A percentile compares a stretch with the other conserved stretches of the same genome.
Conservation (phyloP, 2,888 invertebrate genomes). For the Amblyjoppa fuscipennis region DNA sequence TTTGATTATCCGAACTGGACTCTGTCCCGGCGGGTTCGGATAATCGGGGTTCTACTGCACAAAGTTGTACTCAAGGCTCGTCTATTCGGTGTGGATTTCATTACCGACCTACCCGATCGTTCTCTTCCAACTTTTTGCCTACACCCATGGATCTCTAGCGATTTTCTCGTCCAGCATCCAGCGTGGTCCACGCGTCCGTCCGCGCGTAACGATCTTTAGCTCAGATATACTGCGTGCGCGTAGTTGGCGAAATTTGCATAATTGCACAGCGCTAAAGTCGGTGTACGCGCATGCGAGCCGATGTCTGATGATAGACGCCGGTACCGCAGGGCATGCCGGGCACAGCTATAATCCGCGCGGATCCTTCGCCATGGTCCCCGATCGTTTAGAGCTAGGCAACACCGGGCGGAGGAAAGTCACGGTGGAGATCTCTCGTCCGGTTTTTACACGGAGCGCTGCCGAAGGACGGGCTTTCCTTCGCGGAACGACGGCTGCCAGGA, state of each 20-base stretch:
- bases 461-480: constrained; percentile 4
- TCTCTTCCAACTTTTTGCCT: not conserved
- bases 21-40: too few relatives aligned
- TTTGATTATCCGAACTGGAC: too few relatives aligned
- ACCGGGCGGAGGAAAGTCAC: not conserved
- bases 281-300: not conserved
- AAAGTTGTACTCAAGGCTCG: not conserved
- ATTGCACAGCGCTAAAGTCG: constrained; percentile 44
- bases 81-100: not conserved
- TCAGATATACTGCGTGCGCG: not conserved
- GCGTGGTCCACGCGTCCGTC: not conserved
- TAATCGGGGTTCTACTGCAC: too few relatives aligned
- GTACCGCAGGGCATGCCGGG: not conserved
- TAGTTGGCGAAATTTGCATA: constrained; percentile 60
- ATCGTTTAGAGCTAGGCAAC: not conserved
- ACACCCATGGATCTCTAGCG: not conserved
- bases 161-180: constrained; percentile 9
- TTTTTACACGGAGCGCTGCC: not conserved
- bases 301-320: not conserved
- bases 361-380: not conserved
- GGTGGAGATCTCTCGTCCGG: not conserved
- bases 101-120: not conserved
- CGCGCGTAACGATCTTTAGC: not conserved
- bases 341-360: not conserved
- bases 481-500: constrained; percentile 2